Percentiles rank a stretch among this genome's conserved stretches.
Evolutionary conservation across 2,797 vertebrate genomes (phyloP).

Genomic region (Tachyglossus aculeatus): DNA sequence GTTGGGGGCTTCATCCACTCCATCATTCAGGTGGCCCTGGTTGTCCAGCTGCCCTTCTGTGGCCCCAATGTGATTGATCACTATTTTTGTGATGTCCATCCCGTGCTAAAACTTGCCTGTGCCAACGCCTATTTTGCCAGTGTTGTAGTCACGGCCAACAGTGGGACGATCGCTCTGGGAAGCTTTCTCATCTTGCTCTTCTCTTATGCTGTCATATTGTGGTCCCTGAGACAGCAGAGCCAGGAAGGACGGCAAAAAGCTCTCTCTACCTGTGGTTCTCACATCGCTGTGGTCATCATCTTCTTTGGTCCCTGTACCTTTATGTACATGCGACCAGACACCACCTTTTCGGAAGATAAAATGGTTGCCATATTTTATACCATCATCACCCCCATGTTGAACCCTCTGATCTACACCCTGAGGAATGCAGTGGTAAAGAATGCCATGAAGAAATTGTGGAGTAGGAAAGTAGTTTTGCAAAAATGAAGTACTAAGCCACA

Average conservation of each 20-base stretch:
- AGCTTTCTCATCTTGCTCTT: conserved; percentile 52
- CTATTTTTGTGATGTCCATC: conserved; percentile 59
- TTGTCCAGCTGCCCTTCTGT: conserved; percentile 44
- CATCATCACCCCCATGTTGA: conserved; percentile 57
- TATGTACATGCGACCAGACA: conserved; percentile 42
- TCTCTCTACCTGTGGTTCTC: conserved; percentile 64
- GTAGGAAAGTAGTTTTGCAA: not conserved
- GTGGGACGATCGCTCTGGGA: conserved; percentile 25
- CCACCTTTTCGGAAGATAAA: conserved; percentile 50
- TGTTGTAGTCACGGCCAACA: conserved; percentile 8
- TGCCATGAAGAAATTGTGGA: conserved; percentile 58
- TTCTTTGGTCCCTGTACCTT: conserved; percentile 55
- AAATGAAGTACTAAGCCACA: no score
- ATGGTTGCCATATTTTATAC: conserved; percentile 62
- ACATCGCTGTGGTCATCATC: conserved; percentile 55
- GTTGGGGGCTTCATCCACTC: conserved; percentile 47
- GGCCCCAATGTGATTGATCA: conserved; percentile 51
- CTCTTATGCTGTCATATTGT: conserved; percentile 39
- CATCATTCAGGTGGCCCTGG: conserved; percentile 34
- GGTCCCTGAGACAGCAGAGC: conserved; percentile 40
- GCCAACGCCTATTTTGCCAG: fast-evolving
- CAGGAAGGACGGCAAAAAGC: conserved; percentile 47
- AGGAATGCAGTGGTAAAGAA: conserved; percentile 64
- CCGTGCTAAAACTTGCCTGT: conserved; percentile 46
- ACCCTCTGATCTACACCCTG: conserved; percentile 60